phyloP scores from a whole-genome alignment of 2,888 invertebrate genomes.

The Steromphala cineraria region DNA sequence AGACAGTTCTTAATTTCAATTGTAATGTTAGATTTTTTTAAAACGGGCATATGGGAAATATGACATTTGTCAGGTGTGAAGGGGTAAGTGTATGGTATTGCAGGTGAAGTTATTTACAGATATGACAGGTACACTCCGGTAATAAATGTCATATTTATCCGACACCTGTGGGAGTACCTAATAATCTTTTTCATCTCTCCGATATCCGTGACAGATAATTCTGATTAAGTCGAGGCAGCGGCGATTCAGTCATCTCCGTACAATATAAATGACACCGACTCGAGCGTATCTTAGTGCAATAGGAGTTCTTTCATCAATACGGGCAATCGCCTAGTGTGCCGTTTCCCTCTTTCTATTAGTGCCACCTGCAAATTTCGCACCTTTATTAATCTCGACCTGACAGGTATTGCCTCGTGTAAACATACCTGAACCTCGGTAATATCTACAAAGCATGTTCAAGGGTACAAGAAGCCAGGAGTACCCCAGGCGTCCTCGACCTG shows the following conservation, averaged over 20 bases:
- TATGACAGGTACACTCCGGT: too few species aligned
- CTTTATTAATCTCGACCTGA: not conserved
- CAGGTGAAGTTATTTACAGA: too few species aligned
- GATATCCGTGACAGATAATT: too few species aligned
- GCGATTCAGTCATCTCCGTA: not conserved
- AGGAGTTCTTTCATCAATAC: not conserved
- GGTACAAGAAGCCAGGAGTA: not conserved
- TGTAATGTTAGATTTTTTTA: too few species aligned
- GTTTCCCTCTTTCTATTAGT: not conserved
- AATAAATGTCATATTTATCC: too few species aligned
- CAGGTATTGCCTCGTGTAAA: not conserved
- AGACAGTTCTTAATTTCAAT: too few species aligned
- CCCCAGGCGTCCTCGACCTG: not conserved
- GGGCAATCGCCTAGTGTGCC: not conserved
- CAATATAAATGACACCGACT: not conserved
- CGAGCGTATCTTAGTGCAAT: not conserved
- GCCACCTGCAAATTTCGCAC: not conserved
- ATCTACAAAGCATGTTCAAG: conserved; percentile 6
- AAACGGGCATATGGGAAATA: too few species aligned
- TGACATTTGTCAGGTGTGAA: too few species aligned
- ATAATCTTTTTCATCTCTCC: too few species aligned
- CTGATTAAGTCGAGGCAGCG: too few species aligned
- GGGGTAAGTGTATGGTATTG: too few species aligned
- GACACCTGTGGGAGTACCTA: too few species aligned
- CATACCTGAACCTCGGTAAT: not conserved